These are phyloP conservation scores for Sander lucioperca DNA, from an alignment of 2,113 vertebrate genomes.

Conservation along the genomic window DNA sequence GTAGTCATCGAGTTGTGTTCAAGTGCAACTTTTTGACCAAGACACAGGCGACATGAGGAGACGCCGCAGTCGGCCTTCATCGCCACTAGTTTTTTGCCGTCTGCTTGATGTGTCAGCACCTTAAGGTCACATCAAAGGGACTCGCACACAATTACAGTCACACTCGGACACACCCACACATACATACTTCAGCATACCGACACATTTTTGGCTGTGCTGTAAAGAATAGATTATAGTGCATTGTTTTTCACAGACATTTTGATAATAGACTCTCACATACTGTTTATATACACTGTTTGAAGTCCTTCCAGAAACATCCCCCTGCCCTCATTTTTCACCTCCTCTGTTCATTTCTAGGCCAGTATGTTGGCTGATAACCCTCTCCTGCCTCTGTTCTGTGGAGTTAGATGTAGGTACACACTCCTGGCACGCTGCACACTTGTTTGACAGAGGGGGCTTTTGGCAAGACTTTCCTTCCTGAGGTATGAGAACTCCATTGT, in stretches of 20 bases:
- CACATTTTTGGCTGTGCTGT: conserved; percentile 63
- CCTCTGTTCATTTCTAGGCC: conserved; percentile 68
- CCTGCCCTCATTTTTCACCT: conserved; percentile 33
- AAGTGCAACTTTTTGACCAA: no score
- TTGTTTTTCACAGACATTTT: conserved; percentile 59
- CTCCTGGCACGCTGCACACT: conserved; percentile 41
- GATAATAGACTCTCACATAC: conserved; percentile 39
- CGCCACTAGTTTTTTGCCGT: no score
- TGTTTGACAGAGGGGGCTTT: conserved; percentile 53
- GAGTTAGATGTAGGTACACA: conserved; percentile 39
- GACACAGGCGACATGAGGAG: no score
- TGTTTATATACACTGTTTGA: conserved; percentile 66
- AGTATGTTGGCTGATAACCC: conserved; percentile 65
- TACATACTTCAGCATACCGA: conserved; percentile 58
- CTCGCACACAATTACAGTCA: conserved; percentile 64
- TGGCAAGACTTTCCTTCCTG: conserved; percentile 66
- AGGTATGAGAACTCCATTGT: conserved; percentile 67
- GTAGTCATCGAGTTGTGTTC: no score
- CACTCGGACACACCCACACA: conserved; percentile 52
- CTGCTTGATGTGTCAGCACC: no score
- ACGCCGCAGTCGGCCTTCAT: no score
- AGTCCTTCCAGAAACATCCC: conserved; percentile 47
- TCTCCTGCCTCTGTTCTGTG: conserved; percentile 37
- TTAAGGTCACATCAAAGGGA: conserved; percentile 70
- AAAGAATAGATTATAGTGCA: conserved; percentile 47